Conservation (phyloP, 2,888 invertebrate genomes). For the Plebejus argus region DNA sequence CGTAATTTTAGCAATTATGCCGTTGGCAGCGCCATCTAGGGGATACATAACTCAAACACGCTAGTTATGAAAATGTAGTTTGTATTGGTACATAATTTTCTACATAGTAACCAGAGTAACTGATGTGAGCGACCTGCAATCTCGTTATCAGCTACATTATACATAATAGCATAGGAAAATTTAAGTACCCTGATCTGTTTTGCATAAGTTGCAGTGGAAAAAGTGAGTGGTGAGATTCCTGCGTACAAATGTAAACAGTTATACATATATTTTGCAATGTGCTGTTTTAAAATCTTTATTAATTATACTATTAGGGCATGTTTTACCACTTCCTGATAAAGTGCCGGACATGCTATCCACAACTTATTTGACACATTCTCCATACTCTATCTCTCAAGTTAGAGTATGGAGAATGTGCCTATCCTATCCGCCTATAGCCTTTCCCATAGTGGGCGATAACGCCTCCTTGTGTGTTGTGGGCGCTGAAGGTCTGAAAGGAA, state of each 20-base stretch:
- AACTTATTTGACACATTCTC: too few species aligned
- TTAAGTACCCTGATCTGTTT: slow-evolving; percentile 19
- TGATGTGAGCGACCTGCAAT: slow-evolving; percentile 20
- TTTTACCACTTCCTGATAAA: too few species aligned
- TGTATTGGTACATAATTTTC: not conserved
- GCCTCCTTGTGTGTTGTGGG: too few species aligned
- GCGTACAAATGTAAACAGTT: not conserved
- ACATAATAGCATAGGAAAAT: slow-evolving; percentile 17
- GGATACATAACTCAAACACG: not conserved
- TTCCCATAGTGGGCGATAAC: too few species aligned
- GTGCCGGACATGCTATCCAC: too few species aligned
- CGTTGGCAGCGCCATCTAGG: not conserved
- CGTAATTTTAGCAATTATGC: not conserved
- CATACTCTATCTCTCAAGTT: too few species aligned
- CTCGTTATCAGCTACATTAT: not conserved
- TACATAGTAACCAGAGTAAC: slow-evolving; percentile 5
- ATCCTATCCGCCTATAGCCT: too few species aligned
- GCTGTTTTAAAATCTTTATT: not conserved
- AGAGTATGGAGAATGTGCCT: too few species aligned
- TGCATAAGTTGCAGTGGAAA: slow-evolving; percentile 17
- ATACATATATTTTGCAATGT: not conserved
- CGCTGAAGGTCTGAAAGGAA: too few species aligned
- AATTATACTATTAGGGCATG: too few species aligned
- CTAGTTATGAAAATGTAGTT: slow-evolving; percentile 11
- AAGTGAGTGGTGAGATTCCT: slow-evolving; percentile 8